Base-by-base conservation (phyloP, 2,797 vertebrate species). In the Urocyon cinereoargenteus region DNA sequence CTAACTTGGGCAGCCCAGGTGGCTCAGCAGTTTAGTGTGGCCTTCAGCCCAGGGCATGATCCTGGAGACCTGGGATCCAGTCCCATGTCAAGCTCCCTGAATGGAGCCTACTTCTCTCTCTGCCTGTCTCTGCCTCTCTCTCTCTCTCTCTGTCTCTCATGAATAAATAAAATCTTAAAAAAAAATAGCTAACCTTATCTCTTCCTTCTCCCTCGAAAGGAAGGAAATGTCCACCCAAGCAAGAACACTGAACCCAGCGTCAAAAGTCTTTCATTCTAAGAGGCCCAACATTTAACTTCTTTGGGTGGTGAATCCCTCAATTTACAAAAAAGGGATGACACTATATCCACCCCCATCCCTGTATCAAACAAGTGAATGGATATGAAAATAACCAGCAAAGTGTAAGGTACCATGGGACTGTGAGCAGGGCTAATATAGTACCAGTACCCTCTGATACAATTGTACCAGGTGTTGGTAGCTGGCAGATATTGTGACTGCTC, bases 131-230 rank as follows among this genome's bases (percentile, higher is more conserved):
- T 57, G 18, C 8, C 55, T 57, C 55, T 57, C 55, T 57, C 55
- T 57, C 55, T 19, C 55, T 57, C 55, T 19, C 6, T 57, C 16
- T 57, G 6, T 57, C 55, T 57, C 55, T 57, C 55, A 21, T 57
- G 21, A 57, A 57, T 57, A 57, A 57, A 57, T 57, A 22, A 57
- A 57, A 57, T 21, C 55, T 57, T 57, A 0, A 57, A 57, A 57
- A 57, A 57, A 57, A 57, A 57, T 57, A 19, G 19, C 19, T 57
- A 57, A 21, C 18, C 34, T 87, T 51, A 86, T 85, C 66, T 77
- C 88, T 57, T 81, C 82, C 15, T 95, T 96, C 59, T 93, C 89
- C 49, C 13, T 59, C 53, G 57, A 94, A 96, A 97, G 96, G 83
- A 84, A 16, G 16, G 36, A 82, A 93, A 95, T n/a, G 86, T 96